Evolutionary conservation across 2,888 invertebrate species (phyloP), one percentile per base, ranked within the genome.

Genomic region (Nephrotoma guestfalica): DNA sequence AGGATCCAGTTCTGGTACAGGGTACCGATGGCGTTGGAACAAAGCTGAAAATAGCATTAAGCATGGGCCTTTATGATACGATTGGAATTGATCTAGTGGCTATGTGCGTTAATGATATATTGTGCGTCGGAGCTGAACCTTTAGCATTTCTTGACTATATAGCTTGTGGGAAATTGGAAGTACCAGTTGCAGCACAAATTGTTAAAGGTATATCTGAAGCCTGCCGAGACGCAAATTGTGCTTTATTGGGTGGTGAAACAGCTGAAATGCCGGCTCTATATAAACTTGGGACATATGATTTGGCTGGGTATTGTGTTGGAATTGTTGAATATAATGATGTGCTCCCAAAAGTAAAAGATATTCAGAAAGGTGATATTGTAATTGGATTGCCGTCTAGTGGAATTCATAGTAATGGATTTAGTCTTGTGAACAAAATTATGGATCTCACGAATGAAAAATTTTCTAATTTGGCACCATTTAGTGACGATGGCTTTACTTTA

Each of bases 241-340:
- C 98, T 13, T 92, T 98, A 87, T 93, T 98, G 88, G 98, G 95
- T 87, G 99, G 99, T 0, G 99, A 99, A 92, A 99, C 99, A 1
- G 99, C 99, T 0, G 98, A 98, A 92, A 98, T 99, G 98, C 99
- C 99, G 0, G 96, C 97, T 0, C 96, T 99, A 93, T 99, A 99
- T 91, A 93, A 93, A 2, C 91, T 93, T 0, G 96, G 96, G 0
- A 97, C 98, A 88, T 99, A 98, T 91, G 99, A 99, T 91, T 91
- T 99, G 86, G 99, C 98, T 13, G 99, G 99, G 1, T 99, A 99
- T 91, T 95, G 97, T 0, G 97, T 99, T 0, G 99, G 99, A 0
- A 96, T 97, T 0, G 96, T 98, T 0, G 98, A 99, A 91, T 93
- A 95, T 88, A 89, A 92, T 0, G 91, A 92, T 86, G 93, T 94